Percentiles rank a stretch among this genome's conserved stretches.
These are phyloP conservation scores for Tragelaphus scriptus DNA, from an alignment of 2,113 vertebrate genomes.

Conservation along the genomic window DNA sequence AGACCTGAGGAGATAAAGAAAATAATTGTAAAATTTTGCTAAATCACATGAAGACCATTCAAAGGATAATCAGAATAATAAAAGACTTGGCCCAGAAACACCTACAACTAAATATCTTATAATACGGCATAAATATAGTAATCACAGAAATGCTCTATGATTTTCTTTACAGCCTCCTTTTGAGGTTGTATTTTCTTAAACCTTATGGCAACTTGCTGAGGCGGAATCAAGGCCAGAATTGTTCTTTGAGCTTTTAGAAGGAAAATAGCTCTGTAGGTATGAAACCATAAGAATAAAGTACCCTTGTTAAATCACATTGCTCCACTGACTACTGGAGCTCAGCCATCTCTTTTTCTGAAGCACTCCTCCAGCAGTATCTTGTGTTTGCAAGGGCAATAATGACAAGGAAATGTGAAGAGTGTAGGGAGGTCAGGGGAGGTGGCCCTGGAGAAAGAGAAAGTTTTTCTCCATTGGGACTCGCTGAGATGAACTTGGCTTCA, in stretches of 20 bases:
- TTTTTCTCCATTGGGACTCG: neutral
- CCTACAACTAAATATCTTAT: neutral
- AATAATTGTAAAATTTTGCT: neutral
- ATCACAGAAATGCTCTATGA: neutral
- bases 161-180: constrained; percentile 22
- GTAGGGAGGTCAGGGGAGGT: neutral
- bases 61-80: constrained; percentile 35
- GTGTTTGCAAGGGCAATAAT: neutral
- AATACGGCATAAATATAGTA: constrained; percentile 7
- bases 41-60: neutral
- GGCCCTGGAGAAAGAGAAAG: neutral
- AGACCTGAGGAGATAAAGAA: neutral
- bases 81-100: neutral
- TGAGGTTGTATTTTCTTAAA: constrained; percentile 47
- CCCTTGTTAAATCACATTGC: neutral
- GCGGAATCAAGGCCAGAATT: constrained; percentile 16
- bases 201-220: constrained; percentile 19
- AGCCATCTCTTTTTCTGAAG: neutral
- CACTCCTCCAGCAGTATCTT: neutral
- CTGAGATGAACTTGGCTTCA: constrained; percentile 42
- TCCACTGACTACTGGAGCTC: neutral
- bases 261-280: constrained; percentile 17
- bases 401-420: neutral
- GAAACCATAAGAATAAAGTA: neutral
- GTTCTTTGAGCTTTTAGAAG: constrained; percentile 7